Evolutionary conservation across 2,113 vertebrate species (phyloP).

Genomic region (Nothoprocta pentlandii): DNA sequence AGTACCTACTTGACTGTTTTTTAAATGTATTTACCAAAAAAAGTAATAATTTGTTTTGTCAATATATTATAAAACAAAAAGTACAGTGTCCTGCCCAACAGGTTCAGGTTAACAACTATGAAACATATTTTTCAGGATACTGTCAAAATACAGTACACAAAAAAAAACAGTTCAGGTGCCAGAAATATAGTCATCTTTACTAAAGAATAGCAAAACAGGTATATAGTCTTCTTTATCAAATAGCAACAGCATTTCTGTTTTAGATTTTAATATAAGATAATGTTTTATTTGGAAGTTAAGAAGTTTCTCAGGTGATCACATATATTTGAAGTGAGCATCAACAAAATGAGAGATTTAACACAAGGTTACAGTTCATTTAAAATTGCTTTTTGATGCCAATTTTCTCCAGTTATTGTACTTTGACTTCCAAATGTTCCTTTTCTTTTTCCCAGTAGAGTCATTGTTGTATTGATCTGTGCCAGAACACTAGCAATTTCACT

Average conservation of each 20-base stretch:
- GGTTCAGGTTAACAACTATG: neutral
- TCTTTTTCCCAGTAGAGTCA: neutral
- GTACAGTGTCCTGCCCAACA: neutral
- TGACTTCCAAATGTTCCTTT: conserved; percentile 48
- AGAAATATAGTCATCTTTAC: neutral
- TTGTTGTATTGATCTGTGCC: conserved; percentile 24
- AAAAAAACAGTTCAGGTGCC: neutral
- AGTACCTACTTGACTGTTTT: neutral
- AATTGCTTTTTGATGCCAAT: neutral
- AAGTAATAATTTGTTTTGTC: neutral
- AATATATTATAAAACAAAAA: neutral
- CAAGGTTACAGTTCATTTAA: conserved; percentile 34
- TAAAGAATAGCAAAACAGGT: neutral
- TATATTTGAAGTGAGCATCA: conserved; percentile 30
- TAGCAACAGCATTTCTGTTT: neutral
- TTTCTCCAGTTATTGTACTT: conserved; percentile 38
- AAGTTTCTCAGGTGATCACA: neutral
- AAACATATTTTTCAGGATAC: neutral
- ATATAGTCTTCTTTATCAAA: neutral
- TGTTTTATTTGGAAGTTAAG: neutral
- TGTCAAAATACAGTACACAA: neutral
- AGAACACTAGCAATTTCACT: conserved; percentile 28
- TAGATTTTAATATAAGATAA: neutral
- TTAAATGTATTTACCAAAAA: neutral
- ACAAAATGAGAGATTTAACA: conserved; percentile 14